A percentile compares a stretch with the other conserved stretches of the same genome.
Evolutionary conservation across 2,888 invertebrate genomes (phyloP).

Genomic region (Xestia c-nigrum): DNA sequence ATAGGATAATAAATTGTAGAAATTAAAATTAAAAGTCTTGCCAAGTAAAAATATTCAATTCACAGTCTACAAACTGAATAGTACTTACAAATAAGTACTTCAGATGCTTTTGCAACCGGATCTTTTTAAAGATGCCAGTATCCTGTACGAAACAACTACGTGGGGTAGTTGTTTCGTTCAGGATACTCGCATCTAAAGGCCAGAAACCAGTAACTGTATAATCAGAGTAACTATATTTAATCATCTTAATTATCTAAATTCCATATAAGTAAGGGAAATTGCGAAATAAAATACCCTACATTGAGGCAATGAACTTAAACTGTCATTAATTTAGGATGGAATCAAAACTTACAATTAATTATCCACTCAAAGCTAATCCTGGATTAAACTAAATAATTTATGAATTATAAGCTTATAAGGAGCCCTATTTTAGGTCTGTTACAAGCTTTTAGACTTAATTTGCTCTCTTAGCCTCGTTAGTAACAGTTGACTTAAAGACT

Average conservation of each 20-base stretch:
- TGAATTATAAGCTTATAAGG: background rate
- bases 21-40: too few species aligned
- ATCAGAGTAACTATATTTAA: too few species aligned
- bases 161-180: too few species aligned
- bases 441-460: background rate
- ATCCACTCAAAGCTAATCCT: background rate
- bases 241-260: too few species aligned
- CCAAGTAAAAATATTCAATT: too few species aligned
- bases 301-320: background rate
- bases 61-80: background rate
- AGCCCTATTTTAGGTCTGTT: background rate
- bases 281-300: background rate
- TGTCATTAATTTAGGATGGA: background rate
- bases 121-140: background rate
- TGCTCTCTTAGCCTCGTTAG: background rate
- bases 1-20: too few species aligned
- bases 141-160: background rate
- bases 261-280: too few species aligned
- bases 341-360: background rate
- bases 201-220: background rate
- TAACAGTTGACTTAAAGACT: too few species aligned
- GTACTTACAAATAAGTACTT: too few species aligned
- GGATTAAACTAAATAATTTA: slow-evolving; percentile 1
- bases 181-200: background rate
- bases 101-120: background rate